Conservation (phyloP, 1,140 invertebrate genomes). For the Drosophila parabipectinata region DNA sequence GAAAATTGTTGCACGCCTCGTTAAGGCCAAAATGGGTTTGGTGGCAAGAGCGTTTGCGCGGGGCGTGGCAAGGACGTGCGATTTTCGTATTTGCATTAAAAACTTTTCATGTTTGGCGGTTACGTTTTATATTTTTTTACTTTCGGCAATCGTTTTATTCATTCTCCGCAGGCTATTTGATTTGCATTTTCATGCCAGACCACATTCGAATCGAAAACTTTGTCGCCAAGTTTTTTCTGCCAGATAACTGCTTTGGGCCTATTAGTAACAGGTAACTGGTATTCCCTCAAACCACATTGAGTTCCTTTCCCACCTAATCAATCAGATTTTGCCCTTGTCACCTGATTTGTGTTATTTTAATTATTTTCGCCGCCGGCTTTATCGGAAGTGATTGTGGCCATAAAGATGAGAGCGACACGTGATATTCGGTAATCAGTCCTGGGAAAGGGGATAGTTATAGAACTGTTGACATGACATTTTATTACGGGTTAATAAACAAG, state of each 20-base stretch:
- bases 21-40: conserved; percentile 13
- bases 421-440: not conserved
- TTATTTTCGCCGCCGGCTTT: conserved; percentile 14
- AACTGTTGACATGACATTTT: not conserved
- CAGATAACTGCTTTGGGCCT: conserved; percentile 19
- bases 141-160: conserved; percentile 55
- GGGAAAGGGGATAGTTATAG: not conserved
- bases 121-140: conserved; percentile 51
- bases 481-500: not conserved
- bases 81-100: conserved; percentile 79
- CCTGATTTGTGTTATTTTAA: conserved; percentile 32
- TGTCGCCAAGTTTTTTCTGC: not conserved
- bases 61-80: conserved; percentile 52
- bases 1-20: conserved; percentile 61
- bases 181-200: conserved; percentile 66
- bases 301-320: conserved; percentile 3
- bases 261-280: conserved; percentile 32
- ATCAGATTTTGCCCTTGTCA: conserved; percentile 1
- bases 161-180: conserved; percentile 31
- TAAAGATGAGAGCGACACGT: not conserved
- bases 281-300: not conserved
- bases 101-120: conserved; percentile 65
- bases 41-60: not conserved
- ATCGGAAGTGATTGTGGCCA: not conserved
- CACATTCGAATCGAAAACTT: conserved; percentile 20